Evolutionary conservation across 2,113 vertebrate genomes (phyloP).

Genomic region (Odocoileus hemionus): DNA sequence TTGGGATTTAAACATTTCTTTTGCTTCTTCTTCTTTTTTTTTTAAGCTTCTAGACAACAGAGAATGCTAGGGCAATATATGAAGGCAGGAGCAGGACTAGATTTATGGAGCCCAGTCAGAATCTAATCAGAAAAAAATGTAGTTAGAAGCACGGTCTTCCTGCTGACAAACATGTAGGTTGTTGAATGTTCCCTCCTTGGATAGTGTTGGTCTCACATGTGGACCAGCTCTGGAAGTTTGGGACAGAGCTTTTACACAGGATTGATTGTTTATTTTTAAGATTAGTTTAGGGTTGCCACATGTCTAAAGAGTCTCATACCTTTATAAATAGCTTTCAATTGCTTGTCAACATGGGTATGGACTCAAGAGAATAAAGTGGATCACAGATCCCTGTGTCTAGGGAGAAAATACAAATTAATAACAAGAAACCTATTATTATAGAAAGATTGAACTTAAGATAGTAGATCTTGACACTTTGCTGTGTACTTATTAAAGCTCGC

Average conservation of each 20-base stretch:
- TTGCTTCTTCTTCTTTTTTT: neutral
- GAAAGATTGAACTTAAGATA: neutral
- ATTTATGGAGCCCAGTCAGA: neutral
- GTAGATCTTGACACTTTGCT: neutral
- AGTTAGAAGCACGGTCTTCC: neutral
- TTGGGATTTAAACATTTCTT: neutral
- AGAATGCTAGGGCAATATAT: neutral
- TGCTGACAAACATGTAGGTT: neutral
- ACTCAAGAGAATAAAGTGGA: neutral
- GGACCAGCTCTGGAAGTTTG: neutral
- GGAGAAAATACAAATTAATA: neutral
- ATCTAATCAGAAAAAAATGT: neutral
- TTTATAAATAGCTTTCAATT: neutral
- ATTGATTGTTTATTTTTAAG: neutral
- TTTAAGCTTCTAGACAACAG: neutral
- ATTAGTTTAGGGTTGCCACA: neutral
- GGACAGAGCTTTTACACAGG: neutral
- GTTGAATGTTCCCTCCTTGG: neutral
- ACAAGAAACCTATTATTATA: neutral
- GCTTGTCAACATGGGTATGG: neutral
- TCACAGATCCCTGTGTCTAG: neutral
- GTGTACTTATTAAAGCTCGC: neutral
- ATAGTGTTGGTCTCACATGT: neutral
- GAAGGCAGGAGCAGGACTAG: neutral
- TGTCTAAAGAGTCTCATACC: neutral